Evolutionary conservation across 2,113 vertebrate genomes (phyloP), one percentile per base, ranked within the genome.

Genomic region (Engystomops pustulosus): DNA sequence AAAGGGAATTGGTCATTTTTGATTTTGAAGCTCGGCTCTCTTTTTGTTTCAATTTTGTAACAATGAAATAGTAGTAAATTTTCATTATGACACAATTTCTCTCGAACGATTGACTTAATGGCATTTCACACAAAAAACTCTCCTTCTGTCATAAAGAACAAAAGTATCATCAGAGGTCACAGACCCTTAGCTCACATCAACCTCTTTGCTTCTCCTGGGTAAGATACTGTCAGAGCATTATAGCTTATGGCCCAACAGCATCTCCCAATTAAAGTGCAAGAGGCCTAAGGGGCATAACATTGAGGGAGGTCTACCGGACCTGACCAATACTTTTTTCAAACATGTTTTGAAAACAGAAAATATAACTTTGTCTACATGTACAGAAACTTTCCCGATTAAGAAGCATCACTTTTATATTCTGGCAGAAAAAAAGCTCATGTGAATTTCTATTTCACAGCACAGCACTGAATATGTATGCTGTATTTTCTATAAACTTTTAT

Each of bases 401-500:
- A n/a, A n/a, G n/a, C n/a, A n/a, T n/a, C n/a, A n/a, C n/a, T n/a
- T n/a, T n/a, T n/a, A n/a, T n/a, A n/a, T n/a, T n/a, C n/a, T n/a
- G n/a, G n/a, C n/a, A n/a, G n/a, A n/a, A n/a, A n/a, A n/a, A n/a
- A n/a, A n/a, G 5, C 18, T 20, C 49, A 20, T n/a, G 5, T 17
- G 4, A 53, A 20, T 5, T 17, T 20, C 17, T n/a, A 53, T 7
- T 18, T 67, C 36, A 30, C 18, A 32, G 12, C 10, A 34, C 8
- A 70, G 20, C 5, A 44, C 8, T 71, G 38, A 23, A 1, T 45
- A 45, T 45, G 15, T n/a, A 8, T 44, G 45, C 68, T 23, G 3
- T 72, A 23, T 72, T 44, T 27, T 65, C 65, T 68, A 9, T 36
- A 38, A 38, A 69, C 7, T 38, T 70, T 70, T 30, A n/a, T 74